Percentiles rank a stretch among this genome's conserved stretches.
These are phyloP conservation scores for Eretmochelys imbricata DNA, from an alignment of 2,113 vertebrate species.

Conservation along the genomic window DNA sequence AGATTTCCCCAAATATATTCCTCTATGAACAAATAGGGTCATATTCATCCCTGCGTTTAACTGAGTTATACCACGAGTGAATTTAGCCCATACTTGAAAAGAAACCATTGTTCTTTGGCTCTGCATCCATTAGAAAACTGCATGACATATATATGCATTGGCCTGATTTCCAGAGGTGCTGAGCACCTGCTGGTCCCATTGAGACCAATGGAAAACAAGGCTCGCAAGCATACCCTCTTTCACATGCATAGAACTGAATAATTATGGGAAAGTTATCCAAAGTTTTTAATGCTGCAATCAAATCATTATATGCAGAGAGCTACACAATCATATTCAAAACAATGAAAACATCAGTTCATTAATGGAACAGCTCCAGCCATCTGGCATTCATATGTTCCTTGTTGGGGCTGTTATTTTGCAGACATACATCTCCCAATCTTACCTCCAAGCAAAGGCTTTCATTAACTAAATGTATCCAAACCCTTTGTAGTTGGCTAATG, in stretches of 20 bases:
- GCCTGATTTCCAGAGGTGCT: constrained; percentile 14
- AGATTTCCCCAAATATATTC: background rate
- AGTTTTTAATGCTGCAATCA: constrained; percentile 72
- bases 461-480: constrained; percentile 69
- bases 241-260: constrained; percentile 57
- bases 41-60: background rate
- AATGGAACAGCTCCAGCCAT: constrained; percentile 81
- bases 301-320: constrained; percentile 72
- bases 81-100: constrained; percentile 30
- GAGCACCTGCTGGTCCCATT: background rate
- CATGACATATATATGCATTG: constrained; percentile 15
- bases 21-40: background rate
- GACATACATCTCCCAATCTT: constrained; percentile 75
- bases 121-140: constrained; percentile 53
- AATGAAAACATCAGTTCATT: constrained; percentile 80
- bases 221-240: constrained; percentile 49
- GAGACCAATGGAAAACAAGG: constrained; percentile 54
- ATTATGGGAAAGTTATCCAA: constrained; percentile 72
- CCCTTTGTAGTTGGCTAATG: constrained; percentile 64
- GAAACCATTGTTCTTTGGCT: constrained; percentile 16
- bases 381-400: constrained; percentile 81
- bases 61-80: background rate
- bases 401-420: constrained; percentile 66
- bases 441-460: constrained; percentile 78
- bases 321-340: constrained; percentile 79